Evolutionary conservation across 92 coral and sea anemone species (phyloP).

Genomic region (Micromussa lordhowensis): DNA sequence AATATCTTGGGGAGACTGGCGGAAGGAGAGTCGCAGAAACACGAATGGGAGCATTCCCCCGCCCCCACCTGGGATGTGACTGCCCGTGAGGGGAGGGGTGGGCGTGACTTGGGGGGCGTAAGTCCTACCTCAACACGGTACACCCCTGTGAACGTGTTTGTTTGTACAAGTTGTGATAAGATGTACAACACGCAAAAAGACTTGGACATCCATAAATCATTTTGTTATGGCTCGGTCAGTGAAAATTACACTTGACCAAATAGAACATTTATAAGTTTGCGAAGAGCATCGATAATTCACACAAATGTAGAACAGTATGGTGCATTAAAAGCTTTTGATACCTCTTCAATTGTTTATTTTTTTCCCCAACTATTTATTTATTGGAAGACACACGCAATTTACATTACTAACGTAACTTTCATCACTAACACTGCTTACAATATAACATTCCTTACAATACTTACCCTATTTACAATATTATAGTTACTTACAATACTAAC

Average conservation of each 20-base stretch:
- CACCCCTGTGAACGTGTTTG: constrained; percentile 79
- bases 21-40: constrained; percentile 35
- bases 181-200: constrained; percentile 88
- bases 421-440: too few relatives aligned
- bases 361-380: too few relatives aligned
- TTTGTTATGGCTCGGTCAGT: constrained; percentile 84
- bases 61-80: constrained; percentile 33
- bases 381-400: too few relatives aligned
- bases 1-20: constrained; percentile 42
- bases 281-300: neutral
- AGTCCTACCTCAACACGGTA: constrained; percentile 72
- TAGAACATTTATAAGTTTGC: neutral
- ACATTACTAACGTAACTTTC: too few relatives aligned
- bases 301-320: neutral
- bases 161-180: constrained; percentile 92
- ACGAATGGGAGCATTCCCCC: constrained; percentile 70
- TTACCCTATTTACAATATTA: too few relatives aligned
- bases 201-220: constrained; percentile 92
- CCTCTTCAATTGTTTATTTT: neutral
- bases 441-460: too few relatives aligned
- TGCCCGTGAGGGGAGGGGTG: constrained; percentile 33
- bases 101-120: constrained; percentile 24
- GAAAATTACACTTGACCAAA: constrained; percentile 31
- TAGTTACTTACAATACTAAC: too few relatives aligned
- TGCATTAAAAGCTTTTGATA: neutral